phyloP scores from a whole-genome alignment of 37 sponge, comb jelly and placozoan genomes.

The Sycon ciliatum region DNA sequence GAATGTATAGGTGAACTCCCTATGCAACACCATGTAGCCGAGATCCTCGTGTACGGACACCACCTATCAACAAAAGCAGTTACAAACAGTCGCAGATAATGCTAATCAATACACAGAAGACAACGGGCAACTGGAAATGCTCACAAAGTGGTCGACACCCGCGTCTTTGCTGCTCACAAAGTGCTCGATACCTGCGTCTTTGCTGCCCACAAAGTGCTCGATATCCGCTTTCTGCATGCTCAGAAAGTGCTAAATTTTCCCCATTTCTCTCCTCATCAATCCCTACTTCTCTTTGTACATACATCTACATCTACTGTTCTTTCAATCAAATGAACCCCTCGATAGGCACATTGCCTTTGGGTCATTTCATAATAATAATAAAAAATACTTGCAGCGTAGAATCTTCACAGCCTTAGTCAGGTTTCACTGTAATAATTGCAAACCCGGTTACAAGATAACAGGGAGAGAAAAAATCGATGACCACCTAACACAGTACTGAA shows the following conservation, averaged over 20 bases:
- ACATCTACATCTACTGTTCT: no score
- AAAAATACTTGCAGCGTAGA: no score
- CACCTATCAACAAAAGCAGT: background rate
- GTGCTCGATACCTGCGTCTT: background rate
- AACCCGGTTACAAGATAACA: no score
- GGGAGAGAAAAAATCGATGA: no score
- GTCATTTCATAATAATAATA: no score
- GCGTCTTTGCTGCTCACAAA: background rate
- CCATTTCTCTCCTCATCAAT: background rate
- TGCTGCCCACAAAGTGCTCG: background rate
- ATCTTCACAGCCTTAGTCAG: no score
- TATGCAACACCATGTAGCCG: background rate
- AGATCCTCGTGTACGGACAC: background rate
- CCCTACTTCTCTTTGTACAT: no score
- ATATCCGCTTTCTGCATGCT: background rate
- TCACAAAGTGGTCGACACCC: background rate
- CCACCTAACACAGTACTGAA: no score
- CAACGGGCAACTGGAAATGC: background rate
- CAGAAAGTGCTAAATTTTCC: background rate
- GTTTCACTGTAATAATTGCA: no score
- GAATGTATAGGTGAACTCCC: constrained; percentile 36
- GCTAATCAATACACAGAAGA: background rate
- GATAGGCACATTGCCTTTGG: no score
- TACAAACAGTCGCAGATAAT: background rate
- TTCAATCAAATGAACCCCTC: no score